Evolutionary conservation across 2,888 invertebrate genomes (phyloP).

Genomic region (Athalia cordata): DNA sequence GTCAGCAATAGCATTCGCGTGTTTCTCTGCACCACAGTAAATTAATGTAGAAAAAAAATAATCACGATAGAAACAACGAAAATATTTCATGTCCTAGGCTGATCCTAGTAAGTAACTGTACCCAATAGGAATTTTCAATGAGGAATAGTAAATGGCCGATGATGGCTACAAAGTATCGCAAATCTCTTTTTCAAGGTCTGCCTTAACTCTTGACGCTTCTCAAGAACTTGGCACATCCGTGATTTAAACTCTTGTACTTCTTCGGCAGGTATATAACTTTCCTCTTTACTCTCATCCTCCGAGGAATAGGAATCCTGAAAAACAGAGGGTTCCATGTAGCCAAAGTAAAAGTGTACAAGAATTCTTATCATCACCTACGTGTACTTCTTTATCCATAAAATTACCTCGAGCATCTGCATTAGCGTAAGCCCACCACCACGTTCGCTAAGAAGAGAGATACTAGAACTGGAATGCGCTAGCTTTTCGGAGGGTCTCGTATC

Average conservation of each 20-base stretch:
- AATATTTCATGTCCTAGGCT: neutral
- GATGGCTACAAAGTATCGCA: conserved; percentile 81
- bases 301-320: conserved; percentile 85
- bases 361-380: neutral
- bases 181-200: conserved; percentile 89
- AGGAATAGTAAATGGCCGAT: conserved; percentile 67
- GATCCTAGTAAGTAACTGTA: conserved; percentile 54
- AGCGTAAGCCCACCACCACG: conserved; percentile 79
- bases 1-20: conserved; percentile 57
- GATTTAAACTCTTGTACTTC: conserved; percentile 92
- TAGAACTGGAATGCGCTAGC: conserved; percentile 63
- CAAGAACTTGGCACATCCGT: conserved; percentile 84
- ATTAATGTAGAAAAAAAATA: conserved; percentile 60
- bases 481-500: conserved; percentile 66
- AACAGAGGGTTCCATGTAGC: no score
- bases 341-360: neutral
- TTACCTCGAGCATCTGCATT: conserved; percentile 88
- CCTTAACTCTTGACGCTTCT: conserved; percentile 88
- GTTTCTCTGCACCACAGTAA: conserved; percentile 59
- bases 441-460: conserved; percentile 64
- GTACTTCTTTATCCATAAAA: conserved; percentile 57
- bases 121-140: conserved; percentile 55
- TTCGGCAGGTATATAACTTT: conserved; percentile 89
- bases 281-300: conserved; percentile 80
- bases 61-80: neutral